A percentile compares a stretch with the other conserved stretches of the same genome.
Evolutionary conservation across 1,140 invertebrate genomes (phyloP).

Genomic region (Pantala flavescens): DNA sequence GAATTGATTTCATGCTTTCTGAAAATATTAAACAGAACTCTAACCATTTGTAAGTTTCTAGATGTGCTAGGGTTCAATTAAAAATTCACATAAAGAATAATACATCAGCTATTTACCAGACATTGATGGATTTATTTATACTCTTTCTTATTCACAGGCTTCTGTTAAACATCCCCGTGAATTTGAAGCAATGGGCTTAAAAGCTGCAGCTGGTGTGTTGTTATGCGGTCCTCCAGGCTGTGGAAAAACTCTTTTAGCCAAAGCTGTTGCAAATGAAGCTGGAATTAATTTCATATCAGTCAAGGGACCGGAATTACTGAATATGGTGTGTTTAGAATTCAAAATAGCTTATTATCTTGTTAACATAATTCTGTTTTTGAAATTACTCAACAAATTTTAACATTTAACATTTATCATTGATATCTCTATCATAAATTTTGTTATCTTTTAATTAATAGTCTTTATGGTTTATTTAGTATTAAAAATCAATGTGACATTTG

Average conservation of each 20-base stretch:
- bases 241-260: slow-evolving; percentile 86
- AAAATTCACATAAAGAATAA: too few species aligned
- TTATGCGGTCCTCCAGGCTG: slow-evolving; percentile 90
- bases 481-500: too few species aligned
- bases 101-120: too few species aligned
- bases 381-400: neutral
- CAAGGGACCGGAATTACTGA: slow-evolving; percentile 91
- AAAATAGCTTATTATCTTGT: neutral
- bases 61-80: too few species aligned
- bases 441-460: too few species aligned
- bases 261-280: slow-evolving; percentile 92
- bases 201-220: slow-evolving; percentile 73
- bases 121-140: too few species aligned
- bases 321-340: slow-evolving; percentile 59
- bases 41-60: too few species aligned
- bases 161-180: slow-evolving; percentile 79
- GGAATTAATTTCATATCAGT: slow-evolving; percentile 96
- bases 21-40: too few species aligned
- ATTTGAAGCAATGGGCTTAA: slow-evolving; percentile 65
- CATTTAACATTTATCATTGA: too few species aligned
- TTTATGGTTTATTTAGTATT: too few species aligned
- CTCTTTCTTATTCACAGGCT: slow-evolving; percentile 43
- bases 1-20: too few species aligned
- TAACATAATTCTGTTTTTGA: neutral
- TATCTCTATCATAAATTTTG: too few species aligned